Percentiles rank a stretch among this genome's conserved stretches.
Evolutionary conservation across 2,113 vertebrate species (phyloP).

Genomic region (Ciconia stormi): DNA sequence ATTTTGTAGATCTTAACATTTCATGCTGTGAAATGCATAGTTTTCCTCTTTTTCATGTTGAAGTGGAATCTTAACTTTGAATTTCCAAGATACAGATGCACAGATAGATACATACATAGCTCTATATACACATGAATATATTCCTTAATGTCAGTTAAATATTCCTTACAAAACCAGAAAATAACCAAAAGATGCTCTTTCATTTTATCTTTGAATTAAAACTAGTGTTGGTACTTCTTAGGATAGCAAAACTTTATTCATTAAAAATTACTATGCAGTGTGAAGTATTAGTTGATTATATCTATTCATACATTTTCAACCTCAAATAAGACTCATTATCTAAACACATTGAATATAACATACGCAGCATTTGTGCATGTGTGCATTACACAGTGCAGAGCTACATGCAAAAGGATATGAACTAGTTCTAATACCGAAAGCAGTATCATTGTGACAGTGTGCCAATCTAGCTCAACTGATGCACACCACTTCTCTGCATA

Average conservation of each 20-base stretch:
- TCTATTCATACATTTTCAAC: background rate
- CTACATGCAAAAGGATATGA: background rate
- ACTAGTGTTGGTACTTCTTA: background rate
- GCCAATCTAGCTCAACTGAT: background rate
- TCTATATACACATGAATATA: background rate
- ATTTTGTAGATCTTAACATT: background rate
- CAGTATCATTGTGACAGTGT: background rate
- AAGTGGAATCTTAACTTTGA: background rate
- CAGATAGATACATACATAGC: background rate
- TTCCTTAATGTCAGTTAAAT: background rate
- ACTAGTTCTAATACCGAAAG: background rate
- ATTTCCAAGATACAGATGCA: background rate
- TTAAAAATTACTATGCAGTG: background rate
- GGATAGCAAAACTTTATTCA: background rate
- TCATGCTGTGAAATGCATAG: background rate
- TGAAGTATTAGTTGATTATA: background rate
- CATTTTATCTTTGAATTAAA: background rate
- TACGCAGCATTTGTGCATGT: background rate
- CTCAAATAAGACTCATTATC: background rate
- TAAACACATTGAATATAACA: background rate
- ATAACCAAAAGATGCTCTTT: background rate
- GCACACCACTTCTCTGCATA: background rate
- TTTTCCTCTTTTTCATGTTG: background rate
- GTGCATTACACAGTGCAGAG: background rate
- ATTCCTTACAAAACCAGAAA: background rate